Evolutionary conservation across 2,888 invertebrate species (phyloP), one percentile per base, ranked within the genome.

Genomic region (Eupeodes luniger): DNA sequence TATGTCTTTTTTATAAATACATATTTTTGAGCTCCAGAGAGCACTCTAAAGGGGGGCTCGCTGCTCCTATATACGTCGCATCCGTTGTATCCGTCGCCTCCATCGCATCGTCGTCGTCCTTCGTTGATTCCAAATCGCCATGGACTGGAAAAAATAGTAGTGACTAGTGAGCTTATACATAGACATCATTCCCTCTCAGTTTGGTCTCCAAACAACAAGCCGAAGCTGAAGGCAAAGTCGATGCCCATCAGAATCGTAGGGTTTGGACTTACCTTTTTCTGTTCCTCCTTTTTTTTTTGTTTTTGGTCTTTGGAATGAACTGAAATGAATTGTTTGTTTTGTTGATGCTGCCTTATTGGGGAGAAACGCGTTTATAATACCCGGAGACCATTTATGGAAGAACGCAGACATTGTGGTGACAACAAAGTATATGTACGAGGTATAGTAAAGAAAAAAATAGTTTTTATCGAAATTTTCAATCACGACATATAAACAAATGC

Each of bases 391-490:
- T 84, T 81, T 88, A 81, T 84, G 84, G 87, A 10, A 16, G 19
- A 72, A 49, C 59, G 44, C 62, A 74, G 80, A 75, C 81, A 81
- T 59, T 77, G 40, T 49, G 55, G 78, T 81, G 80, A 77, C 81
- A 72, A 78, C 62, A 78, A 57, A 49, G 67, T 70, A 59, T 40
- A 34, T 57, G 12, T 49, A n/a, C 6, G 6, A 16, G 40, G 62
- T 27, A 55, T 14, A 53, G 62, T 62, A 44, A 62, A 44, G 55
- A 74, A 81, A 61, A 49, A 70, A 62, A 40, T 40, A 9, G 27
- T 27, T 64, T 47, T 78, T 53, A 78, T 86, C 82, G 67, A 75
- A 85, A 75, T 85, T 78, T 85, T 75, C 78, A 80, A 88, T 88
- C 87, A 84, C 67, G 55, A 88, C 49, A 69, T 16, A 67, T 59